Base-by-base conservation (phyloP, 2,888 invertebrate species). In the Odontomyia ornata region DNA sequence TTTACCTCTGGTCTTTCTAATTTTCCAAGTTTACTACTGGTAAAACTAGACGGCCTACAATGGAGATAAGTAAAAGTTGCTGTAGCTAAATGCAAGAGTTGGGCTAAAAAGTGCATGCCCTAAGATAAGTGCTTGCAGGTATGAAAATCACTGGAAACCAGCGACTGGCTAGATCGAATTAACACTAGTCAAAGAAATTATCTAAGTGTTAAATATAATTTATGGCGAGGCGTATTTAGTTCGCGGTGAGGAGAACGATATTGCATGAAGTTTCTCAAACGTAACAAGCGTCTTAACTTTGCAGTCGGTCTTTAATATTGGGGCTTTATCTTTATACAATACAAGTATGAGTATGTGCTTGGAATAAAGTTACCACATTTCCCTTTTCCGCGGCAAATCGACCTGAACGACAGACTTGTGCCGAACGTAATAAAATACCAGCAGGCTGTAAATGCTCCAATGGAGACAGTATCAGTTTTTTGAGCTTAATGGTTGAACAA, bases 61-160 rank as follows among this genome's bases (percentile, higher is more conserved):
- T 52, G n/a, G 18, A 52, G 18, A 52, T 13, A 52, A 52, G 52
- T 52, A 52, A 52, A 52, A 52, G 52, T 52, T 52, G 52, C n/a
- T 52, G 43, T 13, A 13, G 43, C 43, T 9, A 43, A 43, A 43
- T 43, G 52, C 52, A 52, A 52, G 18, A 9, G 13, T 15, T n/a
- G 4, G 15, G 52, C 4, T 13, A 52, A 52, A 52, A 52, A 52
- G 15, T 52, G 7, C n/a, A 15, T 4, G n/a, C 18, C 18, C 52
- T 13, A 18, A 52, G 7, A 18, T 52, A 18, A 2, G 18, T 52
- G 7, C 4, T n/a, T 36, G 36, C 9, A 36, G 52, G 52, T 15
- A 52, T 52, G 15, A 18, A n/a, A 9, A 2, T 52, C 5, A 15
- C 18, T 18, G 52, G 13, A 18, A 13, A 52, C 52, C 13, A 13